Conservation (phyloP, 2,113 vertebrate species). For the Garra rufa region DNA sequence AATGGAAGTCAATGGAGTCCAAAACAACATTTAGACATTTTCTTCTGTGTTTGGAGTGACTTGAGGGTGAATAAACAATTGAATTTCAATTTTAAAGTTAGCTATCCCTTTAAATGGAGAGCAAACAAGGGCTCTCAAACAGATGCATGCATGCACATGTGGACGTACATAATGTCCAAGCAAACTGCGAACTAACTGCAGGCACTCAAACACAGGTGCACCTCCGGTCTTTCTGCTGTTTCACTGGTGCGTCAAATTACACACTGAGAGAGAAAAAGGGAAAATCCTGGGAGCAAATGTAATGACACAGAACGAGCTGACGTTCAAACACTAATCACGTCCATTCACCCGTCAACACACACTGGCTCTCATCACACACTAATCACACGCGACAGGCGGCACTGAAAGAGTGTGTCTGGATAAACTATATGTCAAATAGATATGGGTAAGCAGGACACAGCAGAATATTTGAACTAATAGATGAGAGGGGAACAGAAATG, state of each 20-base stretch:
- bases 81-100: background rate
- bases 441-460: background rate
- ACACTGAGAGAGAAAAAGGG: slow-evolving; percentile 21
- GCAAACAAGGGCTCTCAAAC: slow-evolving; percentile 10
- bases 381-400: slow-evolving; percentile 1
- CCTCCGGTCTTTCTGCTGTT: slow-evolving; percentile 37
- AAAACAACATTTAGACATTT: background rate
- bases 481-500: background rate
- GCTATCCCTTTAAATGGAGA: background rate
- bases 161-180: slow-evolving; percentile 11
- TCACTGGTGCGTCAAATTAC: slow-evolving; percentile 55
- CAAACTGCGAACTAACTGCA: slow-evolving; percentile 37
- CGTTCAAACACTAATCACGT: slow-evolving; percentile 35
- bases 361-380: slow-evolving; percentile 20
- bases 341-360: slow-evolving; percentile 7
- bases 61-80: background rate
- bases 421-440: slow-evolving; percentile 20
- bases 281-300: slow-evolving; percentile 30
- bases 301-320: slow-evolving; percentile 30
- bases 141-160: slow-evolving; percentile 1
- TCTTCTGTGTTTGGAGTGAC: background rate
- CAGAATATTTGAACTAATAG: background rate
- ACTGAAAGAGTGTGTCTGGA: slow-evolving; percentile 16
- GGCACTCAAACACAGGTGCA: slow-evolving; percentile 53
- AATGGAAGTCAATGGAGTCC: background rate